phyloP scores from a whole-genome alignment of 2,113 vertebrate genomes.

The Mirza zaza region DNA sequence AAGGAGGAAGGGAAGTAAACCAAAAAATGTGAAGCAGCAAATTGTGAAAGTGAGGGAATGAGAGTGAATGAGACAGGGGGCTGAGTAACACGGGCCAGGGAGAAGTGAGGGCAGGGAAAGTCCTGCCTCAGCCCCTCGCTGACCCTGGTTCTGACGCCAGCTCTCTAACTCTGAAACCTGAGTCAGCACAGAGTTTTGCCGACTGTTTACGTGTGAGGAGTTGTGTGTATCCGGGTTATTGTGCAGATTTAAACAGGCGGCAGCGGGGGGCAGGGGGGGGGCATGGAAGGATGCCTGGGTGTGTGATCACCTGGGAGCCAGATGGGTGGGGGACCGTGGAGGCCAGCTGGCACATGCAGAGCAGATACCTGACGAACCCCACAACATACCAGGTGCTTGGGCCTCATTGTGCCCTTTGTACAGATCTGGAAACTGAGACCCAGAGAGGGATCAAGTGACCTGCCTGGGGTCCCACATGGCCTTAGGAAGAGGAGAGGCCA shows the following conservation, averaged over 20 bases:
- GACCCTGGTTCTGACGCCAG: conserved; percentile 30
- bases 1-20: background rate
- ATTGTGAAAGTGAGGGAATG: conserved; percentile 66
- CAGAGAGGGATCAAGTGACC: background rate
- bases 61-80: conserved; percentile 44
- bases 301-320: background rate
- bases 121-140: background rate
- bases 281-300: background rate
- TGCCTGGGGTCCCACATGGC: background rate
- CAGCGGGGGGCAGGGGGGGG: background rate
- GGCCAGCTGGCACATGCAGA: background rate
- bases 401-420: background rate
- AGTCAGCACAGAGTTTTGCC: conserved; percentile 43
- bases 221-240: background rate
- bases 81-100: conserved; percentile 45
- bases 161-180: background rate
- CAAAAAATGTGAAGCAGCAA: conserved; percentile 5
- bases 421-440: conserved; percentile 53
- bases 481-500: background rate
- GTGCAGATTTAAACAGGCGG: background rate
- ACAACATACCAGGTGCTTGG: background rate
- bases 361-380: background rate
- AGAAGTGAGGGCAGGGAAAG: conserved; percentile 48
- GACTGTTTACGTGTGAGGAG: background rate
- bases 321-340: background rate